Evolutionary conservation across 2,113 vertebrate species (phyloP), one percentile per base, ranked within the genome.

Genomic region (Corythoichthys haematopterus): DNA sequence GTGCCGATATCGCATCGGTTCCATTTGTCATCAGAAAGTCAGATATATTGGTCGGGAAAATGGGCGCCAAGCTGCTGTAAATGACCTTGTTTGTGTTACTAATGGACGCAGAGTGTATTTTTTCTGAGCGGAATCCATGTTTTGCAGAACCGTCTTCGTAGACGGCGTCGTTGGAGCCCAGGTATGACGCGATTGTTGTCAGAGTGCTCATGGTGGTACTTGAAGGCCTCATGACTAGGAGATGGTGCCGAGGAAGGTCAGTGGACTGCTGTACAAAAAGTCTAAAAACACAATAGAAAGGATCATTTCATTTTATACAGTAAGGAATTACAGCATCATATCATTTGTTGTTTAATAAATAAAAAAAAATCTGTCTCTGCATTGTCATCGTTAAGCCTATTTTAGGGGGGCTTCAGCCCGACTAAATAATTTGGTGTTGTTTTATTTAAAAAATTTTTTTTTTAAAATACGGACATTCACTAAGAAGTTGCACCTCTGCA

Each of bases 201-300:
- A 98, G 91, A 48, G 94, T 94, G 78, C 91, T 93, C 88, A 98
- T 94, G 35, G 96, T 95, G 69, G 94, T 94, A 51, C 94, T 94
- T 51, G 94, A 93, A 80, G 97, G 92, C 80, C 94, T 98, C 94
- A 97, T 97, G 89, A 91, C 91, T 94, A 85, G 84, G 70, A 73
- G 11, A 68, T 72, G 65, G 66, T n/a, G 56, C 64, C 1, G 2
- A 65, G 74, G 91, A 91, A 91, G 88, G 90, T 85, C 81, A 84
- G 71, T 78, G 76, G 47, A 68, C 66, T 66, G 60, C 52, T 51
- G 47, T 67, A 58, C 9, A 8, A 60, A 65, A 51, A 70, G 70
- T 75, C 81, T 84, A 76, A 16, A 12, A 61, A 70, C 36, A 59
- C 36, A 71, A 60, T 35, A 62, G 5, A 20, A 46, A 16, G 6